Conservation (phyloP, 2,888 invertebrate species). For the Pyrrhosoma nymphula region DNA sequence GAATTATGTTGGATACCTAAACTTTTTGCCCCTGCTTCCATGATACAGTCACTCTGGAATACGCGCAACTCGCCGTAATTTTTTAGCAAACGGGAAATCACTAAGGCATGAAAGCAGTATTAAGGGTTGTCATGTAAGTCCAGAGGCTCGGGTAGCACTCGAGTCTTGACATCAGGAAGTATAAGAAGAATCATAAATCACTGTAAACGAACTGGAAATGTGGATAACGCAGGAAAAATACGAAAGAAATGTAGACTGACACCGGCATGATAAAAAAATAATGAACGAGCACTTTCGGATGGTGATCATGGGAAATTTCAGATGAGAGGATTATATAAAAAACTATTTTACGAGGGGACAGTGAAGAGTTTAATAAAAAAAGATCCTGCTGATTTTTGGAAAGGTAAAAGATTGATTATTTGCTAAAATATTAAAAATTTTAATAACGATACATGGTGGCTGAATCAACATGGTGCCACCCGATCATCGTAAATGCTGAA, state of each 20-base stretch:
- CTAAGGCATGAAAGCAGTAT: too few species aligned
- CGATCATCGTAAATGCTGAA: neutral
- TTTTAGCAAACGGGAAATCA: too few species aligned
- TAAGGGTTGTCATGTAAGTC: too few species aligned
- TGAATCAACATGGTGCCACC: neutral
- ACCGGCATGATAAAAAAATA: neutral
- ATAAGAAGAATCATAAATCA: too few species aligned
- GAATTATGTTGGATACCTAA: too few species aligned
- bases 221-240: neutral
- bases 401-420: neutral
- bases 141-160: too few species aligned
- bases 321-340: neutral
- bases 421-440: neutral
- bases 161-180: too few species aligned
- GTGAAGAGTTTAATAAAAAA: neutral
- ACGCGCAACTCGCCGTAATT: too few species aligned
- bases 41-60: too few species aligned
- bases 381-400: neutral
- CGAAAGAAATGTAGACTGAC: neutral
- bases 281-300: neutral
- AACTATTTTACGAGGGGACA: neutral
- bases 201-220: too few species aligned
- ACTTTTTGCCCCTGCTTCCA: too few species aligned
- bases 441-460: neutral
- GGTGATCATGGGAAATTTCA: neutral